Evolutionary conservation across 2,888 invertebrate genomes (phyloP).

Genomic region (Sinodicranocentrus sp.): DNA sequence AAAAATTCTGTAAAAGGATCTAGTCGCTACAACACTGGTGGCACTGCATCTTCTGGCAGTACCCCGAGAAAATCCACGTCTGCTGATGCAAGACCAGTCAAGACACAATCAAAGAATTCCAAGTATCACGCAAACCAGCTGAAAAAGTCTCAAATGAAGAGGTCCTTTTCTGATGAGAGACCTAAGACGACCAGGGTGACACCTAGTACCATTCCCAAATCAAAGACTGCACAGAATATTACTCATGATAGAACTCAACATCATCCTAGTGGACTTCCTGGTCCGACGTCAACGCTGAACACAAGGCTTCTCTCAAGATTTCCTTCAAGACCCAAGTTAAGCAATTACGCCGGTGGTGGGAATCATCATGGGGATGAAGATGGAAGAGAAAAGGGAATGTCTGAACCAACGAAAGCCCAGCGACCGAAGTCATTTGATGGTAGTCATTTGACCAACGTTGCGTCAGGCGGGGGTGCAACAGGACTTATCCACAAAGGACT

Average conservation of each 20-base stretch:
- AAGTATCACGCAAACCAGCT: constrained; percentile 74
- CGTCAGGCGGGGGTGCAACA: constrained; percentile 41
- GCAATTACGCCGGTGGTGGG: constrained; percentile 42
- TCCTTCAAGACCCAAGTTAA: constrained; percentile 68
- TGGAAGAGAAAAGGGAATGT: constrained; percentile 70
- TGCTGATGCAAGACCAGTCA: constrained; percentile 69
- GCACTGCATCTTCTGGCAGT: constrained; percentile 61
- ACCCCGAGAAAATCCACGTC: constrained; percentile 67
- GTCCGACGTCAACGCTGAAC: constrained; percentile 51
- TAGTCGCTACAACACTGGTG: constrained; percentile 65
- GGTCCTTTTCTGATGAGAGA: constrained; percentile 74
- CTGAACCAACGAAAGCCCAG: constrained; percentile 71
- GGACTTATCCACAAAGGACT: constrained; percentile 32
- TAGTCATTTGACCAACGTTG: constrained; percentile 71
- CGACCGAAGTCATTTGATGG: constrained; percentile 68
- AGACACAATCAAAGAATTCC: constrained; percentile 71
- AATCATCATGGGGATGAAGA: constrained; percentile 48
- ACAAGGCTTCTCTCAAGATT: constrained; percentile 66
- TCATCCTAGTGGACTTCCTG: constrained; percentile 37
- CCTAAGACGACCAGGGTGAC: constrained; percentile 61
- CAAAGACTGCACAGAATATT: constrained; percentile 75
- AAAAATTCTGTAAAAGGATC: constrained; percentile 70
- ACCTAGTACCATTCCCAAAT: constrained; percentile 72
- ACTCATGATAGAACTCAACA: constrained; percentile 50
- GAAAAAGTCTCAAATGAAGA: constrained; percentile 75